Conservation (phyloP, 2,797 vertebrate genomes). For the Poecilia picta region DNA sequence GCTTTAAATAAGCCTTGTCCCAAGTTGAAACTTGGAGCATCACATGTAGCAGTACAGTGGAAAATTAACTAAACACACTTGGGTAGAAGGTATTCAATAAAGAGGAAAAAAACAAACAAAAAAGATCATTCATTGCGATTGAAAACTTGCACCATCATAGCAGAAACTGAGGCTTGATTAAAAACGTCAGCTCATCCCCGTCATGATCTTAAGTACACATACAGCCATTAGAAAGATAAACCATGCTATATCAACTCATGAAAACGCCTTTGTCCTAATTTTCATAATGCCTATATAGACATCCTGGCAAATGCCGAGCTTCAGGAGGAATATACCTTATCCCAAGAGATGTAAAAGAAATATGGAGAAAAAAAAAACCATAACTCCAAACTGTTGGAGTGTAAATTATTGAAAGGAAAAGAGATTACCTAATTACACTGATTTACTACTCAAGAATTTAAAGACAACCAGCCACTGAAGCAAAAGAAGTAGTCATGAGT, state of each 20-base stretch:
- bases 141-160: slow-evolving; percentile 54
- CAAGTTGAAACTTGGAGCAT: slow-evolving; percentile 49
- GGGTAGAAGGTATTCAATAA: slow-evolving; percentile 52
- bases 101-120: slow-evolving; percentile 29
- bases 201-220: slow-evolving; percentile 61
- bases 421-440: slow-evolving; percentile 50
- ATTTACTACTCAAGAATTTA: slow-evolving; percentile 56
- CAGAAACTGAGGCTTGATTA: slow-evolving; percentile 59
- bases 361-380: slow-evolving; percentile 16
- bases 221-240: slow-evolving; percentile 70
- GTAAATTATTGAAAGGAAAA: slow-evolving; percentile 31
- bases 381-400: slow-evolving; percentile 39
- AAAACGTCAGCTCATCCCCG: slow-evolving; percentile 55
- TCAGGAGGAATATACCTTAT: slow-evolving; percentile 32
- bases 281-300: slow-evolving; percentile 45
- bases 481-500: slow-evolving; percentile 52
- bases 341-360: slow-evolving; percentile 39
- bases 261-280: slow-evolving; percentile 57
- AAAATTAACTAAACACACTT: slow-evolving; percentile 60
- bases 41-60: slow-evolving; percentile 57
- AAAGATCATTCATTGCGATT: slow-evolving; percentile 53
- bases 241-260: slow-evolving; percentile 67
- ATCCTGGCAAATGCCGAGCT: slow-evolving; percentile 44
- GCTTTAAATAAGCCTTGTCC: slow-evolving; percentile 40
- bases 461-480: slow-evolving; percentile 37